These are phyloP conservation scores for Oreohelix idahoensis DNA, from an alignment of 1,140 invertebrate genomes.

Conservation along the genomic window DNA sequence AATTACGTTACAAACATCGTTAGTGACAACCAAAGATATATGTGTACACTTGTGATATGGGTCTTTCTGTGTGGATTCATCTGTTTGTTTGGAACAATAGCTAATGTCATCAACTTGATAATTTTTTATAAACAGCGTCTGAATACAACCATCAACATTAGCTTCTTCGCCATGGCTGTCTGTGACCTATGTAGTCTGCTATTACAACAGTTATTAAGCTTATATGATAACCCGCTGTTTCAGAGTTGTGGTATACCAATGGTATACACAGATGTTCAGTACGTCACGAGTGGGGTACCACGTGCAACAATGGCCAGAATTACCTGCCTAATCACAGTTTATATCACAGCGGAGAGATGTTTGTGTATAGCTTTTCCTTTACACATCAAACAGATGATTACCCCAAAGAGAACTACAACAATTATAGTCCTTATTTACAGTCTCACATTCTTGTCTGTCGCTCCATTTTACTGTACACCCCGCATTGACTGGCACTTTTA, in stretches of 20 bases:
- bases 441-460: background rate
- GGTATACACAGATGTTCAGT: background rate
- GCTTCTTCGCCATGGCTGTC: background rate
- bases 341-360: constrained; percentile 1
- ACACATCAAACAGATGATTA: constrained; percentile 7
- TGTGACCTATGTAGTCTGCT: background rate
- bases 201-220: background rate
- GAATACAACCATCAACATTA: constrained; percentile 1
- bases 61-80: background rate
- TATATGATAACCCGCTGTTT: background rate
- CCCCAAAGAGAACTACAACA: background rate
- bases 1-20: too few relatives aligned
- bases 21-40: too few relatives aligned
- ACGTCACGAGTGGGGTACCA: background rate
- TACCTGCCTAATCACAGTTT: background rate
- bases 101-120: background rate
- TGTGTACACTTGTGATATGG: too few relatives aligned
- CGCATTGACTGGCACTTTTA: background rate
- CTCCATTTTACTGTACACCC: background rate
- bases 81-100: background rate
- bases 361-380: background rate
- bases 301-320: background rate
- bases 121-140: background rate
- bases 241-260: background rate
- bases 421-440: background rate